Base-by-base conservation (phyloP, 2,888 invertebrate genomes). In the Thyatira batis region DNA sequence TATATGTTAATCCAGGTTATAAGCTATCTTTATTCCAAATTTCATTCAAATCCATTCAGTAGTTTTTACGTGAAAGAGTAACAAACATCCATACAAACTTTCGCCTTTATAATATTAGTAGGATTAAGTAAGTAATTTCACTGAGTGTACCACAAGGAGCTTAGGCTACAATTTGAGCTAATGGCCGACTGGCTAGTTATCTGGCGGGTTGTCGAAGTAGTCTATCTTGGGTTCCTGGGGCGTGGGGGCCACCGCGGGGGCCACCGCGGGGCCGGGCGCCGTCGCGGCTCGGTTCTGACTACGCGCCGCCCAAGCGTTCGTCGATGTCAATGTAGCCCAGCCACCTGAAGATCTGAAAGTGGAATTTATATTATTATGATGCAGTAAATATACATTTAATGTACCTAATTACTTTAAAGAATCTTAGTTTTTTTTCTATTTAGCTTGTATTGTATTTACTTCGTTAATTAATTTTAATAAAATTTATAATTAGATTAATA, bases 171-270 rank as follows among this genome's bases (percentile, higher is more conserved):
- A 63, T 57, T 70, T 71, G 66, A 68, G 67, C 69, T 70, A 70
- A 43, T 27, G 46, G 48, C 52, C 52, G 49, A 25, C 13, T 20
- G 39, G 50, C 59, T 76, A 87, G 72, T 86, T 80, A 54, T 92
- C 89, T 2, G 92, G 92, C 55, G 92, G 92, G 71, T 89, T 89
- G 75, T 92, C 92, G 76, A 92, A 92, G 76, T 92, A 92, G 77
- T 92, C 92, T 54, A 92, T 87, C 62, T 87, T 87, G 48, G 78
- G 66, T 55, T 75, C 54, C 6, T 23, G 23, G 23, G 6, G 23
- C 23, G 23, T 6, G 23, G 23, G 23, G 33, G n/a, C 33, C 0
- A 13, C 13, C 13, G 33, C 30, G 11, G 30, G 11, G 11, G 30
- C 33, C 5, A 13, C 6, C 33, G 33, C 33, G 2, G 33, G 17